These are phyloP conservation scores for Masticophis lateralis DNA, from an alignment of 2,797 vertebrate genomes.

Conservation along the genomic window DNA sequence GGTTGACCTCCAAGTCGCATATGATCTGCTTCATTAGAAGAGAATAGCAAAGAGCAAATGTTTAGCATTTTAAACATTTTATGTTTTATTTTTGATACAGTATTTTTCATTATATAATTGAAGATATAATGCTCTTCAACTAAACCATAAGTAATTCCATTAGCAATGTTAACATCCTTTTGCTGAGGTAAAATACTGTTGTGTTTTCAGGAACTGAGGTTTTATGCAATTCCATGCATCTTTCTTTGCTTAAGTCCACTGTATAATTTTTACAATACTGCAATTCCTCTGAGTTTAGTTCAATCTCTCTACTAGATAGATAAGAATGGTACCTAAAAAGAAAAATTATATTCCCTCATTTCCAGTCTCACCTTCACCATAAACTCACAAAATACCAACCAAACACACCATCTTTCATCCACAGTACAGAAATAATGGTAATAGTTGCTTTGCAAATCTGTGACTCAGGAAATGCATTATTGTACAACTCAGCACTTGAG, in stretches of 20 bases:
- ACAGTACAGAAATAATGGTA: background rate
- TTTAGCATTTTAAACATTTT: constrained; percentile 23
- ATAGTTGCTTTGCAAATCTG: background rate
- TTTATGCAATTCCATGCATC: background rate
- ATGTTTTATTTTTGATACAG: background rate
- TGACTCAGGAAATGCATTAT: background rate
- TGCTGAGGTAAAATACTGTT: background rate
- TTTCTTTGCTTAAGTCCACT: background rate
- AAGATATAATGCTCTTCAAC: background rate
- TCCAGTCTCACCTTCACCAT: background rate
- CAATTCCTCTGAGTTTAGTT: background rate
- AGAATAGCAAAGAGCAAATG: constrained; percentile 46
- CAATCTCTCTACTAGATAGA: background rate
- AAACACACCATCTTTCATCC: background rate
- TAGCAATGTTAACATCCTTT: background rate
- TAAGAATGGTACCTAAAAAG: background rate
- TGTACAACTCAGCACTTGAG: background rate
- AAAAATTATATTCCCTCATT: background rate
- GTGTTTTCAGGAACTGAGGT: background rate
- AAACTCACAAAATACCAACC: background rate
- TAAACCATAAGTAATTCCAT: background rate
- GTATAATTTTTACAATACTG: background rate
- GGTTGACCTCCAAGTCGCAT: constrained; percentile 57
- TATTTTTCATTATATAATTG: background rate
- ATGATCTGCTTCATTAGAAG: constrained; percentile 49